Percentiles rank a stretch among this genome's conserved stretches.
phyloP scores from a whole-genome alignment of 2,888 invertebrate genomes.

The Hesperia comma region DNA sequence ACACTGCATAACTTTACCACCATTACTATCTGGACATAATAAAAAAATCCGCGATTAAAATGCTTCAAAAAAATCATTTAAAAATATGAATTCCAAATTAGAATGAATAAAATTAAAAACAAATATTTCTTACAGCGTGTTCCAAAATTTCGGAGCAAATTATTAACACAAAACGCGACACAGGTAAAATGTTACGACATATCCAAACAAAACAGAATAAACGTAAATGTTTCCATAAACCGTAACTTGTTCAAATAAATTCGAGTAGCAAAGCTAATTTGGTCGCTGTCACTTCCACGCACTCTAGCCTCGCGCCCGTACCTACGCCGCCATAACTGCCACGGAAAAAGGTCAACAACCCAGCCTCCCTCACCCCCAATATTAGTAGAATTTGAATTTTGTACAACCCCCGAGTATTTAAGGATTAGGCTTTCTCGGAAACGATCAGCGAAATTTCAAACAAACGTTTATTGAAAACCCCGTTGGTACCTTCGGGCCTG shows the following conservation, averaged over 20 bases:
- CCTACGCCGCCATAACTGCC: constrained; percentile 60
- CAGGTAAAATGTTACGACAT: no score
- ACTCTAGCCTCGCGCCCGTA: constrained; percentile 48
- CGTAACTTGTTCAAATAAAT: background rate
- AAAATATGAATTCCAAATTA: no score
- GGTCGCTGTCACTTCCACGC: constrained; percentile 40
- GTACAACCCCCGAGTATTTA: constrained; percentile 62
- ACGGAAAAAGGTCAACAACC: constrained; percentile 73
- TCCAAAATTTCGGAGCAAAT: no score
- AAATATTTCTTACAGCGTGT: no score
- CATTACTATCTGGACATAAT: no score
- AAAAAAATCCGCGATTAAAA: no score
- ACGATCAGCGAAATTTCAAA: constrained; percentile 37
- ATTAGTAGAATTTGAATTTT: constrained; percentile 76
- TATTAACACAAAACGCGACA: no score
- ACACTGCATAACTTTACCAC: no score
- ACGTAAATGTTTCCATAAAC: background rate
- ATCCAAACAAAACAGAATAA: no score
- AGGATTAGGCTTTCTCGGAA: constrained; percentile 70
- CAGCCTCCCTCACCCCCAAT: constrained; percentile 64
- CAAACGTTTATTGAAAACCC: constrained; percentile 18
- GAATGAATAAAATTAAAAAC: no score
- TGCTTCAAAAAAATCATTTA: no score
- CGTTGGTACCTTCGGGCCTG: background rate
- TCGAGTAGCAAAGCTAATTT: constrained; percentile 41